These are phyloP conservation scores for Leptestheria dahalacensis DNA, from an alignment of 1,140 invertebrate species.

Conservation along the genomic window DNA sequence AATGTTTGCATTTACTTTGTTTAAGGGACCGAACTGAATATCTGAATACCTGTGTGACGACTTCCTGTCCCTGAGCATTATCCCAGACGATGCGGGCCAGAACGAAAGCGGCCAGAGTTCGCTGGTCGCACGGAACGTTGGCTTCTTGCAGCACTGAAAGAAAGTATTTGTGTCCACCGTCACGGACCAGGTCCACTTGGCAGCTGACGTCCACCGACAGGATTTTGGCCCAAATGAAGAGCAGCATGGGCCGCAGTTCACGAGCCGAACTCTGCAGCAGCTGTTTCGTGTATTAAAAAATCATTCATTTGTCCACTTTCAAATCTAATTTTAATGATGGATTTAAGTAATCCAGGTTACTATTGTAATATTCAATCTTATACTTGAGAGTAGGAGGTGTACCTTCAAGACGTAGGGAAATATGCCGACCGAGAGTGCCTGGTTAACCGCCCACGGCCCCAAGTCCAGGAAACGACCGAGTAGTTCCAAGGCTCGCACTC, in stretches of 20 bases:
- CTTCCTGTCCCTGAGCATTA: slow-evolving; percentile 70
- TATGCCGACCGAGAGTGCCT: slow-evolving; percentile 91
- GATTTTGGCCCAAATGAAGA: slow-evolving; percentile 99
- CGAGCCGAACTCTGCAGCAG: slow-evolving; percentile 80
- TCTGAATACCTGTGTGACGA: slow-evolving; percentile 66
- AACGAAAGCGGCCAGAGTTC: slow-evolving; percentile 82
- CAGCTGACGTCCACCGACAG: slow-evolving; percentile 88
- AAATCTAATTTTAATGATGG: no score
- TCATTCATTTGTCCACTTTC: no score
- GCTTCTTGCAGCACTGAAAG: slow-evolving; percentile 72
- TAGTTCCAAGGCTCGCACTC: slow-evolving; percentile 82
- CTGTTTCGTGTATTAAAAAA: no score
- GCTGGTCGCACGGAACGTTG: slow-evolving; percentile 61
- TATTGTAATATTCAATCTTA: background rate
- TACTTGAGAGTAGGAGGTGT: background rate
- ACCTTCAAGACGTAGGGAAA: slow-evolving; percentile 95
- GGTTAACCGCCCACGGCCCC: slow-evolving; percentile 91
- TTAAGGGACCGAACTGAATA: no score
- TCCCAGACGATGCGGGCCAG: slow-evolving; percentile 82
- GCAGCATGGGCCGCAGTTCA: slow-evolving; percentile 79
- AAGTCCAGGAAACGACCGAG: slow-evolving; percentile 90
- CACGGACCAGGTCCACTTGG: slow-evolving; percentile 87
- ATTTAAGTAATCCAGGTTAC: background rate
- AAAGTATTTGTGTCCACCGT: slow-evolving; percentile 91
- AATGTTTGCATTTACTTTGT: no score